phyloP scores from a whole-genome alignment of 2,888 invertebrate genomes.

The Oxytorus armatus region DNA sequence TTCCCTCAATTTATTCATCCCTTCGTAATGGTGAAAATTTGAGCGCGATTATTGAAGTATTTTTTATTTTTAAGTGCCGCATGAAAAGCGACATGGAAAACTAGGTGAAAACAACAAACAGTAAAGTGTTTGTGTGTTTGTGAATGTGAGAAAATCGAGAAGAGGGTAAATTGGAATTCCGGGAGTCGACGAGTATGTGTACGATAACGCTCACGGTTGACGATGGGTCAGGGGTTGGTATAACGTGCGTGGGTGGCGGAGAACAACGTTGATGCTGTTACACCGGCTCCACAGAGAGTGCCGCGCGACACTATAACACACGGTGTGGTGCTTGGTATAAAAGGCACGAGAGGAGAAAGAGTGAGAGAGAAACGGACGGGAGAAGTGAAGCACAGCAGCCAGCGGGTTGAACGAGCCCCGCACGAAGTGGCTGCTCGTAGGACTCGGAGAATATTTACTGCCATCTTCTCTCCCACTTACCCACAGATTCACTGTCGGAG shows the following conservation, averaged over 20 bases:
- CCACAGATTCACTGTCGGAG: constrained; percentile 84
- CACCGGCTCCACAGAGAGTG: constrained; percentile 48
- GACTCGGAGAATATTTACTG: constrained; percentile 83
- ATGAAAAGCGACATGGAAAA: constrained; percentile 62
- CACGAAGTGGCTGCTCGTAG: constrained; percentile 69
- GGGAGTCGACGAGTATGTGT: constrained; percentile 77
- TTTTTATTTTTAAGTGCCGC: constrained; percentile 78
- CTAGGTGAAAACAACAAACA: constrained; percentile 39
- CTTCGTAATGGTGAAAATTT: constrained; percentile 49
- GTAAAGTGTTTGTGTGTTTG: constrained; percentile 67
- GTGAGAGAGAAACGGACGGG: constrained; percentile 51
- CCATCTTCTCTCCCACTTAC: constrained; percentile 84
- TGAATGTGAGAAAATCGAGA: constrained; percentile 63
- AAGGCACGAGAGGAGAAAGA: constrained; percentile 43
- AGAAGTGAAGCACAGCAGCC: constrained; percentile 17
- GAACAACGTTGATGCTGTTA: constrained; percentile 67
- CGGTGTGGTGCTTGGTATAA: constrained; percentile 22
- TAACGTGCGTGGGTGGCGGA: constrained; percentile 68
- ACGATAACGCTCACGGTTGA: constrained; percentile 63
- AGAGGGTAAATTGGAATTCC: constrained; percentile 80
- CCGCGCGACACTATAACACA: constrained; percentile 50
- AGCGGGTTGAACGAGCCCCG: constrained; percentile 42
- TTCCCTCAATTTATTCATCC: constrained; percentile 7
- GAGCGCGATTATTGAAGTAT: constrained; percentile 79
- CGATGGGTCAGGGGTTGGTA: constrained; percentile 65